Base-by-base conservation (phyloP, 2,797 vertebrate genomes). In the Zalophus californianus region DNA sequence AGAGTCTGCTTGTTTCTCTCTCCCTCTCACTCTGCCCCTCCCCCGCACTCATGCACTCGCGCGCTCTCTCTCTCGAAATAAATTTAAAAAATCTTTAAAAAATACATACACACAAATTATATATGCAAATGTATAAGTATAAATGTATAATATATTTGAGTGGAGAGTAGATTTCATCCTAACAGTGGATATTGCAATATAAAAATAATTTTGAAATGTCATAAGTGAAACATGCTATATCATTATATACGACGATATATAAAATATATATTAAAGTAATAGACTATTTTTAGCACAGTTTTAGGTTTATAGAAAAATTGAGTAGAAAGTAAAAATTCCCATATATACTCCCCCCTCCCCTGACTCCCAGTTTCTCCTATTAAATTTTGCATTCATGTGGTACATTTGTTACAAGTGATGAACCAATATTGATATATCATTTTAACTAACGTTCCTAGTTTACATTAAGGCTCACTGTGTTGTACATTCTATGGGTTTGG, bases 141-240 rank as follows among this genome's bases (percentile, higher is more conserved):
- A 35, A 27, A 15, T 25, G 54, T 41, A 48, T 52, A 38, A 38
- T 70, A 11, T 1, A 50, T 35, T 52, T 91, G 27, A 68, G 8
- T 82, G 35, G 25, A 86, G 21, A 94, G 41, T 35, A 92, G 72
- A 88, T 75, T 85, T 64, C 25, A 86, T 50, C 38, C 62, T 91
- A 56, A 64, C 44, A 79, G 52, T 54, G 15, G 13, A 50, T 72
- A 90, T 15, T 86, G 21, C 4, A 79, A 58, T 64, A 64, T 66
- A 60, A 88, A 93, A 86, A 73, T 78, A 78, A 85, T 91, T 91
- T 80, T 80, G 16, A 80, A 91, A 85, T 75, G 21, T 91, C 50
- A 23, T 68, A 48, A 32, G 38, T 72, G 27, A 84, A 91, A 68
- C 27, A 90, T 60, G 38, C 50, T 86, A 14, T 64, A 56, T 56